Percentiles rank a stretch among this genome's conserved stretches.
phyloP scores from a whole-genome alignment of 2,797 vertebrate species.

The Lacerta viridis region DNA sequence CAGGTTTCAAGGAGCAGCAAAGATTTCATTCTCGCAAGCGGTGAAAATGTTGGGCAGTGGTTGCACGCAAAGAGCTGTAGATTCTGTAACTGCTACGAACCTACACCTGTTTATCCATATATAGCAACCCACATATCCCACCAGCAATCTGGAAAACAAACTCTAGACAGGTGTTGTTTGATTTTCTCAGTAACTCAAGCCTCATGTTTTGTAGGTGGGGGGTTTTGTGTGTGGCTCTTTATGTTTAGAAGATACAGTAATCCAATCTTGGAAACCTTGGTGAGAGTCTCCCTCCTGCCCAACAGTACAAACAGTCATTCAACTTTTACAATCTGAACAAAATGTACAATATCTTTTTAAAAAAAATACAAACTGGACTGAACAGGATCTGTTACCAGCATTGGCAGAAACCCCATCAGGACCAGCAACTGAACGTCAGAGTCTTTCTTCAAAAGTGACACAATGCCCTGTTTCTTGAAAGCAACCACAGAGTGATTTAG shows the following conservation, averaged over 20 bases:
- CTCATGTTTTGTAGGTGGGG: not conserved
- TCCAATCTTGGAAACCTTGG: constrained; percentile 49
- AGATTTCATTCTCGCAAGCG: not conserved
- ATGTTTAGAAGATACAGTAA: constrained; percentile 17
- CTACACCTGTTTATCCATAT: not conserved
- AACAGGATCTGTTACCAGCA: constrained; percentile 21
- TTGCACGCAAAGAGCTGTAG: not conserved
- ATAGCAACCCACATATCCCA: not conserved
- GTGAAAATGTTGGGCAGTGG: not conserved
- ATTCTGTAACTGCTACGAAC: not conserved
- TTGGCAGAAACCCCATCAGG: not conserved
- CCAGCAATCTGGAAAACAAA: not conserved
- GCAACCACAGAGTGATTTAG: constrained; percentile 40
- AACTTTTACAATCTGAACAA: constrained; percentile 64
- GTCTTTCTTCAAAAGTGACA: constrained; percentile 41
- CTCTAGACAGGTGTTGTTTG: not conserved
- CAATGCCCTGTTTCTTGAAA: constrained; percentile 48
- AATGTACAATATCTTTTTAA: constrained; percentile 51
- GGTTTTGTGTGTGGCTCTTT: not conserved
- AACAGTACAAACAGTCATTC: constrained; percentile 64
- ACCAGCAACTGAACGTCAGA: constrained; percentile 1
- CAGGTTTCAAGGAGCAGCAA: not conserved
- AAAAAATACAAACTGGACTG: constrained; percentile 43
- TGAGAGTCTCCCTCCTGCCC: constrained; percentile 55
- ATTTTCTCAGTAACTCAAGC: not conserved